These are phyloP conservation scores for Phylloscopus collybita DNA, from an alignment of 2,797 vertebrate genomes.

Conservation along the genomic window DNA sequence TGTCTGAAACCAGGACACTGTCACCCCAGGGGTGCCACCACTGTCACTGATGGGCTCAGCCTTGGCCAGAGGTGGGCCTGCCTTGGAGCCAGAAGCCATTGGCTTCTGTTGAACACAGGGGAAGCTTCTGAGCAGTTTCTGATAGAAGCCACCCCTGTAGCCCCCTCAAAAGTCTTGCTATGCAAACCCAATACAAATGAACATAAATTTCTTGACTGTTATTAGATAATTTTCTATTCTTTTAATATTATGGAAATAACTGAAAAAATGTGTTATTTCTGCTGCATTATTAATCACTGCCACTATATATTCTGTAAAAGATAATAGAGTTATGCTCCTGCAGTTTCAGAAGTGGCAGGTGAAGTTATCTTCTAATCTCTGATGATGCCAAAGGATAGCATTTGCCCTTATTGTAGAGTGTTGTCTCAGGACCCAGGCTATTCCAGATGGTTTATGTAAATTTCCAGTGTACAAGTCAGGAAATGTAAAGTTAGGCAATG, in stretches of 20 bases:
- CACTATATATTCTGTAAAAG: not conserved
- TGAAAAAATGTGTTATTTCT: not conserved
- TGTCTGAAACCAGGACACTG: not conserved
- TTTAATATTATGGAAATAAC: not conserved
- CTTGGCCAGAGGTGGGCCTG: not conserved
- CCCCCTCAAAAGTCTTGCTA: not conserved
- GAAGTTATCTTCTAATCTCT: not conserved
- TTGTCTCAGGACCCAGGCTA: not conserved
- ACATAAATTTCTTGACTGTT: not conserved
- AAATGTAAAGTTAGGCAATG: not conserved
- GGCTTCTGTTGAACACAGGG: no score
- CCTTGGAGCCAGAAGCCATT: not conserved
- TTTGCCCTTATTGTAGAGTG: not conserved
- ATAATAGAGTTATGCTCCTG: not conserved
- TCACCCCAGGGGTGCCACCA: not conserved
- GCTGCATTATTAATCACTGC: not conserved
- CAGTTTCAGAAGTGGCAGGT: not conserved
- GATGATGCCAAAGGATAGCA: not conserved
- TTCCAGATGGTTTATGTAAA: not conserved
- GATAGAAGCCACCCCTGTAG: not conserved
- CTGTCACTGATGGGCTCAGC: accelerated
- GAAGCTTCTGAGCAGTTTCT: not conserved
- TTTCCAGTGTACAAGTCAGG: not conserved
- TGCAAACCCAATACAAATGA: not conserved
- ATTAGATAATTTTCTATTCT: not conserved